Evolutionary conservation across 1,140 invertebrate genomes (phyloP).

Genomic region (Drosophila fuyamai): DNA sequence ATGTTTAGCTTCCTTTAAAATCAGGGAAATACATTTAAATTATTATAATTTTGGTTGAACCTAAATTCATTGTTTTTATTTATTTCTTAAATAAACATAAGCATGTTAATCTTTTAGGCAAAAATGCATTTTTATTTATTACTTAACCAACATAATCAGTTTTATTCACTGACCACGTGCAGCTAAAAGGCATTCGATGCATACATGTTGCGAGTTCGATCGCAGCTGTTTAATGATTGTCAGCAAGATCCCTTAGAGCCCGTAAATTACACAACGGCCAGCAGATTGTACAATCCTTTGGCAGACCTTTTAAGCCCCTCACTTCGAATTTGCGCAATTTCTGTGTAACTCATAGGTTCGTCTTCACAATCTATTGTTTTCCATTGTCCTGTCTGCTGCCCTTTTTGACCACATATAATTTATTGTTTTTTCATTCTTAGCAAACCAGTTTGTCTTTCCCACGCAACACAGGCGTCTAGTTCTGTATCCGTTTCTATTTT

Average conservation of each 20-base stretch:
- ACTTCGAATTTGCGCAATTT: slow-evolving; percentile 48
- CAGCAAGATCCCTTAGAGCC: slow-evolving; percentile 24
- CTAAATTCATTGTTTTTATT: too few relatives aligned
- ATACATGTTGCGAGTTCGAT: slow-evolving; percentile 10
- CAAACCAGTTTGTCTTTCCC: slow-evolving; percentile 66
- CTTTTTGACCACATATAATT: slow-evolving; percentile 61
- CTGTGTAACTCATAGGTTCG: slow-evolving; percentile 11
- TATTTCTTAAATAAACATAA: too few relatives aligned
- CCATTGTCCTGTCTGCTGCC: slow-evolving; percentile 58
- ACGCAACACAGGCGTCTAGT: slow-evolving; percentile 43
- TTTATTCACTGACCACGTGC: slow-evolving; percentile 26
- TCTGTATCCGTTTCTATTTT: slow-evolving; percentile 13
- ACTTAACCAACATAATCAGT: too few relatives aligned
- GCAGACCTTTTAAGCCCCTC: slow-evolving; percentile 33
- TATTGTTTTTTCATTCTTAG: slow-evolving; percentile 49
- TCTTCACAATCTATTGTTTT: slow-evolving; percentile 59
- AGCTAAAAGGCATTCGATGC: slow-evolving; percentile 29
- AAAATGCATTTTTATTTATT: too few relatives aligned
- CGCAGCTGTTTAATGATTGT: slow-evolving; percentile 64
- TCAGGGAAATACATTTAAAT: too few relatives aligned
- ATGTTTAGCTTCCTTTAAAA: too few relatives aligned
- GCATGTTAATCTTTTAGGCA: too few relatives aligned
- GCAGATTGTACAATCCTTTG: slow-evolving; percentile 65
- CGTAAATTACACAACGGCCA: slow-evolving; percentile 72
- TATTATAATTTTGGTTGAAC: too few relatives aligned